These are phyloP conservation scores for Eristalis arbustorum DNA, from an alignment of 2,888 invertebrate species.

Conservation along the genomic window DNA sequence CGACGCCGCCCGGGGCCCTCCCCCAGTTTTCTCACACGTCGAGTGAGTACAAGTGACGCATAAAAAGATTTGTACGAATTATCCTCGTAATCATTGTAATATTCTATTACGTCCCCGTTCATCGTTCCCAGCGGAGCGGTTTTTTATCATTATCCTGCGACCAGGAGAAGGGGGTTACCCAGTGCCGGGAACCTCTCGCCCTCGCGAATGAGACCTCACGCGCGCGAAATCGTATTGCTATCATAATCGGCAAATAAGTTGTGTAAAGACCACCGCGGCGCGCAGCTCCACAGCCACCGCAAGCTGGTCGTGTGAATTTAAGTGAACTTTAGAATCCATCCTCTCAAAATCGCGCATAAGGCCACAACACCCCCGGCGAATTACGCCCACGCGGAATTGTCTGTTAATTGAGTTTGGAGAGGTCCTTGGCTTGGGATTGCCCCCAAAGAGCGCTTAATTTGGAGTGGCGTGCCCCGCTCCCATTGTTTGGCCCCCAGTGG, in stretches of 20 bases:
- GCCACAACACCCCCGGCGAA: background rate
- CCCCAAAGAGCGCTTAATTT: slow-evolving; percentile 5
- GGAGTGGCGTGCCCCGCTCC: background rate
- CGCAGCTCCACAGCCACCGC: background rate
- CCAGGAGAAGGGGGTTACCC: slow-evolving; percentile 7
- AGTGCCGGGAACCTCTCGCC: slow-evolving; percentile 7
- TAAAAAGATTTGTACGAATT: slow-evolving; percentile 68
- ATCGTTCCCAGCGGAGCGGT: slow-evolving; percentile 33
- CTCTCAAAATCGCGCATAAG: slow-evolving; percentile 6
- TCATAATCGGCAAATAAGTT: slow-evolving; percentile 51
- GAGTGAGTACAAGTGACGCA: slow-evolving; percentile 49
- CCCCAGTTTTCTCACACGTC: slow-evolving; percentile 8
- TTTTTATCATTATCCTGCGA: slow-evolving; percentile 53
- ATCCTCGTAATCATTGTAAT: slow-evolving; percentile 64
- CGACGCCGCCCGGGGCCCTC: background rate
- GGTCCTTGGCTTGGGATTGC: slow-evolving; percentile 3
- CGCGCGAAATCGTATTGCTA: slow-evolving; percentile 48
- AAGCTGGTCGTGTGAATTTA: slow-evolving; percentile 19
- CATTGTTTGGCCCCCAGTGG: background rate
- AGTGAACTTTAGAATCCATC: slow-evolving; percentile 28
- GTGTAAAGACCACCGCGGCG: background rate
- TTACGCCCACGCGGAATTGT: slow-evolving; percentile 1
- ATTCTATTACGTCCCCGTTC: slow-evolving; percentile 64
- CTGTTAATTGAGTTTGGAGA: slow-evolving; percentile 30
- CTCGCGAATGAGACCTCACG: slow-evolving; percentile 17